Percentiles rank a stretch among this genome's conserved stretches.
phyloP scores from a whole-genome alignment of 2,888 invertebrate species.

The Heliconius erato region DNA sequence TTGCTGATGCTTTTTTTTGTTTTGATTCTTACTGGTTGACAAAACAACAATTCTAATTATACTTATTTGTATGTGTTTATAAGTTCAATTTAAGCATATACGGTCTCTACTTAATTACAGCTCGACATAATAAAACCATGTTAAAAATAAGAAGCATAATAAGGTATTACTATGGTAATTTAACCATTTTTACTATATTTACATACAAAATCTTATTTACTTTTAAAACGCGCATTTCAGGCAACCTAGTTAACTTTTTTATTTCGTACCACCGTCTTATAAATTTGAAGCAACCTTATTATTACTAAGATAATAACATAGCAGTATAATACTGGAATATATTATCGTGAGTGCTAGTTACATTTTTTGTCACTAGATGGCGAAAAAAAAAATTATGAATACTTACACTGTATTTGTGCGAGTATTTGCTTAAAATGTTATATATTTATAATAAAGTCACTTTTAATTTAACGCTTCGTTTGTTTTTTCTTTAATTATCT shows the following conservation, averaged over 20 bases:
- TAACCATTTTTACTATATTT: background rate
- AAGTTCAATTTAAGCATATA: too few species aligned
- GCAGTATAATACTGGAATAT: background rate
- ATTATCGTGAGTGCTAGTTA: conserved; percentile 2
- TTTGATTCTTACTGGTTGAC: too few species aligned
- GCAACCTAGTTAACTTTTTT: conserved; percentile 23
- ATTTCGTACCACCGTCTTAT: conserved; percentile 23
- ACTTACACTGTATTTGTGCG: background rate
- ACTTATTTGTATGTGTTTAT: too few species aligned
- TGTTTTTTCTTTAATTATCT: background rate
- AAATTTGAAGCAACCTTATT: conserved; percentile 26
- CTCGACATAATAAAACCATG: too few species aligned
- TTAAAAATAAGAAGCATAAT: background rate
- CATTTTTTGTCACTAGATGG: conserved; percentile 1
- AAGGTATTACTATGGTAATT: background rate
- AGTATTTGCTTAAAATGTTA: background rate
- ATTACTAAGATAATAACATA: conserved; percentile 27
- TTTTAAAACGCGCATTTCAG: conserved; percentile 5
- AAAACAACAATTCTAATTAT: too few species aligned
- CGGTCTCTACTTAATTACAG: too few species aligned
- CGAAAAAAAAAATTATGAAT: background rate
- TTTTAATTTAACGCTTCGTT: background rate
- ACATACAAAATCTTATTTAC: conserved; percentile 6
- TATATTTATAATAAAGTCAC: background rate
- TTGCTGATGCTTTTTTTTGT: too few species aligned